Conservation (phyloP, 2,113 vertebrate genomes). For the Mesoclemmys tuberculata region DNA sequence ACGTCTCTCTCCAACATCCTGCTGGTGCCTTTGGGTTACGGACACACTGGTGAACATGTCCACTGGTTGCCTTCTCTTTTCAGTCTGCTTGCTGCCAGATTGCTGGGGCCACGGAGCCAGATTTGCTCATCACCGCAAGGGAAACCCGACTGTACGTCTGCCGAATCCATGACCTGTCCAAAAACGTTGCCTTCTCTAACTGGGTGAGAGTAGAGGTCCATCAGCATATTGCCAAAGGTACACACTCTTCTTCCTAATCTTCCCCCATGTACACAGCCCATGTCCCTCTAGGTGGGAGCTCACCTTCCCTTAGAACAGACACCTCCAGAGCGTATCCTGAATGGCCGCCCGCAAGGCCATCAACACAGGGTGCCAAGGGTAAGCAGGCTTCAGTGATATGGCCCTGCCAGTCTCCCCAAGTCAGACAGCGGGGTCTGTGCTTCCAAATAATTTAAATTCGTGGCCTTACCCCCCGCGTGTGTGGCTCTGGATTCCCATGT, state of each 20-base stretch:
- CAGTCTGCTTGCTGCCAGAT: constrained; percentile 70
- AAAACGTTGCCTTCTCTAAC: constrained; percentile 77
- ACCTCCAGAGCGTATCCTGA: neutral
- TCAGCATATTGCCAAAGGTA: constrained; percentile 67
- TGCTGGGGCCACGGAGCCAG: constrained; percentile 75
- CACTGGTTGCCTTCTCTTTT: neutral
- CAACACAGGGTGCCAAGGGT: neutral
- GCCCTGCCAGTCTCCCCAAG: neutral
- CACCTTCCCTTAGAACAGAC: too few species aligned
- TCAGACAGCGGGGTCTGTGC: neutral
- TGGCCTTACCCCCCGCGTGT: neutral
- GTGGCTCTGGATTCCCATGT: neutral
- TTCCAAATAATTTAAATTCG: neutral
- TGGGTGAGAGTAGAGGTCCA: constrained; percentile 88
- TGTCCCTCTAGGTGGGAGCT: neutral
- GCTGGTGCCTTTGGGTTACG: neutral
- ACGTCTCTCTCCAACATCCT: neutral
- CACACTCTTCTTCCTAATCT: neutral
- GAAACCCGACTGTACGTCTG: constrained; percentile 82
- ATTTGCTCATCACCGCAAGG: constrained; percentile 77
- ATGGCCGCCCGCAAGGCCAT: rapidly evolving
- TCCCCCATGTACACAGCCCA: neutral
- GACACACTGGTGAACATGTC: neutral
- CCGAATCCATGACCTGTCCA: constrained; percentile 80
- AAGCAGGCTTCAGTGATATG: rapidly evolving